Evolutionary conservation across 53 echinoderm and acorn worm genomes (phyloP).

Genomic region (Pentamera pediparva): DNA sequence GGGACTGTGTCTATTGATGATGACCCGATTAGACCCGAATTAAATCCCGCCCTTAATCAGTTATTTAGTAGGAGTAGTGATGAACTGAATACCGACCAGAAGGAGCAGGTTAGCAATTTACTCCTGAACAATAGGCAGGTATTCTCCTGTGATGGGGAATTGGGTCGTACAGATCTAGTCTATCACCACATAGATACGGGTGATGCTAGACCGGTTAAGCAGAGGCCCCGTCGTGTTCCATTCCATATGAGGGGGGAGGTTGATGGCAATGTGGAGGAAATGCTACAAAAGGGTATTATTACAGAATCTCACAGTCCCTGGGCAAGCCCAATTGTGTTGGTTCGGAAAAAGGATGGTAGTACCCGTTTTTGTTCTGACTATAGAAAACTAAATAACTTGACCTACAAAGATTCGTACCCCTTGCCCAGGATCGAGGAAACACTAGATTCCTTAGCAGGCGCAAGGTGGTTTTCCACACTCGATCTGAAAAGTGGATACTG

Average conservation of each 20-base stretch:
- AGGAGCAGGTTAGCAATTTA: not conserved
- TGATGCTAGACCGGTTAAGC: not conserved
- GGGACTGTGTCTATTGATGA: not conserved
- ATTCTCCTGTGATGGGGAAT: not conserved
- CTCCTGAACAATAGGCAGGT: not conserved
- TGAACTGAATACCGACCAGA: not conserved
- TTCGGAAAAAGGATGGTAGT: not conserved
- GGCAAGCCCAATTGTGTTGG: not conserved
- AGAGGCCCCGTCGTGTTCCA: not conserved
- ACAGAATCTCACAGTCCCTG: not conserved
- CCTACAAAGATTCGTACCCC: not conserved
- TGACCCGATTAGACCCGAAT: not conserved
- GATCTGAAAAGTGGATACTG: not conserved
- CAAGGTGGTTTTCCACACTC: constrained; percentile 3
- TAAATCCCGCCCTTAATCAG: not conserved
- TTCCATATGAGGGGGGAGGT: not conserved
- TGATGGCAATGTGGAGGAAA: not conserved
- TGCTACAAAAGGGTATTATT: not conserved
- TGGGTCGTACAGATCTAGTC: not conserved
- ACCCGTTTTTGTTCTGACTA: not conserved
- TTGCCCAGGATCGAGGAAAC: constrained; percentile 9
- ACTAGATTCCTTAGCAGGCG: not conserved
- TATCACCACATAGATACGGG: constrained; percentile 7
- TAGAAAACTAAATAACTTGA: not conserved
- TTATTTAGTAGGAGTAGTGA: not conserved